Percentiles rank a stretch among this genome's conserved stretches.
Conservation (phyloP, 2,797 vertebrate species). For the Taeniopygia guttata region DNA sequence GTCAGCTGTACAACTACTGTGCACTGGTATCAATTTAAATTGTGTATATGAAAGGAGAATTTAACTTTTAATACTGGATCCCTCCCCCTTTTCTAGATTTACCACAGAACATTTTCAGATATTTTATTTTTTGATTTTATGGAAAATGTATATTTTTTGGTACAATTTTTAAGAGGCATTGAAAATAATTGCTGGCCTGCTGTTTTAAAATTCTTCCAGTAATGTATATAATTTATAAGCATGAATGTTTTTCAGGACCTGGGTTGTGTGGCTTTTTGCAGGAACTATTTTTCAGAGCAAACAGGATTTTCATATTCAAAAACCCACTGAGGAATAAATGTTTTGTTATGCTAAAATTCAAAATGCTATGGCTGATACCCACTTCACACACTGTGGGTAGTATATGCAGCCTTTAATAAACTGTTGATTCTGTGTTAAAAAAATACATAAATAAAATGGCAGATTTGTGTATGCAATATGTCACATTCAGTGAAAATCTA, state of each 20-base stretch:
- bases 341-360: not conserved
- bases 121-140: constrained; percentile 68
- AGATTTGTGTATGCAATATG: not conserved
- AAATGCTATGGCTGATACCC: not conserved
- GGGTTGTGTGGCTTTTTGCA: not conserved
- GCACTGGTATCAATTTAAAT: not conserved
- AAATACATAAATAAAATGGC: not conserved
- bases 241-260: not conserved
- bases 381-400: not conserved
- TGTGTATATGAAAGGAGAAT: not conserved
- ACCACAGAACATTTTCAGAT: constrained; percentile 26
- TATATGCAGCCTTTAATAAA: not conserved
- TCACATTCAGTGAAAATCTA: not conserved
- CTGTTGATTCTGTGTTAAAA: not conserved
- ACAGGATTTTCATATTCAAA: constrained; percentile 1
- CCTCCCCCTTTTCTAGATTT: not conserved
- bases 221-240: constrained; percentile 11
- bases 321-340: not conserved
- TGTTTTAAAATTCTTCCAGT: constrained; percentile 17
- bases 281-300: not conserved
- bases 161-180: constrained; percentile 62
- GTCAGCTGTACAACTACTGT: not conserved
- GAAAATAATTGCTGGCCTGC: constrained; percentile 47
- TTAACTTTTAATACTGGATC: not conserved
- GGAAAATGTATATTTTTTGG: constrained; percentile 71